Evolutionary conservation across 2,113 vertebrate species (phyloP), one percentile per base, ranked within the genome.

Genomic region (Varanus salvator): DNA sequence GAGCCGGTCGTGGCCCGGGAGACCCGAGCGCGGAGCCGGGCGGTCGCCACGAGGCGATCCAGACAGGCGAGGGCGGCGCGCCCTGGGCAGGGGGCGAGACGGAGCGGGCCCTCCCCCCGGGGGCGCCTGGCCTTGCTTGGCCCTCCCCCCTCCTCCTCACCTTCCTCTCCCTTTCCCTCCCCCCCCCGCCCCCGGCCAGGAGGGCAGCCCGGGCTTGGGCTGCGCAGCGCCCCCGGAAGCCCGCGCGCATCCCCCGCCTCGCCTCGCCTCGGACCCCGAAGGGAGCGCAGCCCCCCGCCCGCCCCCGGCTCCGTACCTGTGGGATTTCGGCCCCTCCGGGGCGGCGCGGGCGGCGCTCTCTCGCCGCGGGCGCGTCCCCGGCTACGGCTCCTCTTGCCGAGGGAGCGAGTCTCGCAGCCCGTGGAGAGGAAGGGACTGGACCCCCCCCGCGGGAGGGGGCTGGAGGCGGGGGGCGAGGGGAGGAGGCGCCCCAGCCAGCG

Each of bases 141-240:
- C 89, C 68, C 83, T 88, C 34, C 84, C 38, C 38, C 1, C 82
- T 88, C 50, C 34, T 75, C 85, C 44, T 71, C 23, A 64, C 83
- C 66, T 89, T 85, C 86, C 68, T 84, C 68, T 72, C 80, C 84
- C 83, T 84, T 87, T 71, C 86, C 57, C 72, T 44, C 74, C 0
- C 27, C 48, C 76, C n/a, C 52, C 78, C 9, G 38, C 82, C 81
- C 86, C 86, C 94, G 90, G 89, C 93, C 71, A 88, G 85, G 44
- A 44, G 38, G 38, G 38, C 38, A 44, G 38, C 38, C 38, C 38
- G 38, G 52, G 8, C n/a, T 84, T 1, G 76, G 82, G 54, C 89
- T 92, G 90, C 91, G 71, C 31, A 90, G 54, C 48, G 6, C 87
- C 66, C 87, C 90, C 91, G 5, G 87, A 87, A 94, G 84, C 91